Evolutionary conservation across 2,888 invertebrate species (phyloP), one percentile per base, ranked within the genome.

Genomic region (Volucella inflata): DNA sequence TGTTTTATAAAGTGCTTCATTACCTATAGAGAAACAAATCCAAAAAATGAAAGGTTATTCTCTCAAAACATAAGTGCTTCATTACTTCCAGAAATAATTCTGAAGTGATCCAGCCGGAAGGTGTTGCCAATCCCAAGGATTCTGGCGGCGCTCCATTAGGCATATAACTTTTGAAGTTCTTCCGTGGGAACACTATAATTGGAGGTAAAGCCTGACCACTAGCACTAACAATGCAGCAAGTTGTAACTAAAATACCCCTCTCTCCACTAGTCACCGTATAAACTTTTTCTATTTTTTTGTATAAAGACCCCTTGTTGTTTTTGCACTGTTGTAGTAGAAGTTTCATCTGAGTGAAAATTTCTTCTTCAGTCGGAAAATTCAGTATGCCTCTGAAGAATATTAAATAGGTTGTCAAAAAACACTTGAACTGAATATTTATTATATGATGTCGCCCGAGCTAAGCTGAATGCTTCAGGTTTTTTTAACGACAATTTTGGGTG

Each of bases 1-100:
- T 88, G 87, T 84, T 90, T 89, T 50, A 91, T 88, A 81, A 92
- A 91, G 88, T 91, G 90, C 74, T n/a, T n/a, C n/a, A n/a, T n/a
- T n/a, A n/a, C n/a, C n/a, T n/a, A n/a, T n/a, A n/a, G n/a, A n/a
- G n/a, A n/a, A n/a, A n/a, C n/a, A n/a, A n/a, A n/a, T n/a, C n/a
- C n/a, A n/a, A n/a, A n/a, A n/a, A n/a, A n/a, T n/a, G n/a, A n/a
- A n/a, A n/a, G n/a, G n/a, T n/a, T n/a, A n/a, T n/a, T n/a, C n/a
- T n/a, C n/a, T 89, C 42, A 42, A 42, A 42, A 42, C 9, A 42
- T 42, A 11, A 48, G 36, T 55, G 55, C 36, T 55, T 87, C 88
- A 91, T 89, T 42, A 90, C 89, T 59, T 89, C 68, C 10, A 90
- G 68, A 88, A 91, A 92, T 17, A 90, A 67, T 50, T 90, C 88